Percentiles rank a stretch among this genome's conserved stretches.
phyloP scores from a whole-genome alignment of 2,113 vertebrate species.

The Alouatta palliata region DNA sequence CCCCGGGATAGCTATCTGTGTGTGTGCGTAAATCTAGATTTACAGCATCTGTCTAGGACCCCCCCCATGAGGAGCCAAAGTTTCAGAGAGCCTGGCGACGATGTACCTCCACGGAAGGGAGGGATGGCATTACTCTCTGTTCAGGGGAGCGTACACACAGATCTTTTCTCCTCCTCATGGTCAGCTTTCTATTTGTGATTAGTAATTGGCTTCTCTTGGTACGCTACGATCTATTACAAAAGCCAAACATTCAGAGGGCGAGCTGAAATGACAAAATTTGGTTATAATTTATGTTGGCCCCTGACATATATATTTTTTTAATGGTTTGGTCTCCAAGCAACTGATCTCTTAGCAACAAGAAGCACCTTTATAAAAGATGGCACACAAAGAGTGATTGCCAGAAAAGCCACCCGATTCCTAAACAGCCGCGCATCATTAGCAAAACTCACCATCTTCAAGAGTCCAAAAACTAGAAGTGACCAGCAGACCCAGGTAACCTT shows the following conservation, averaged over 20 bases:
- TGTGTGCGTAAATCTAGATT: background rate
- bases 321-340: conserved; percentile 88
- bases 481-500: conserved; percentile 84
- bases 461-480: conserved; percentile 76
- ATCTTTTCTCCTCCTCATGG: conserved; percentile 63
- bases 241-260: conserved; percentile 54
- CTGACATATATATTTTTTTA: conserved; percentile 82
- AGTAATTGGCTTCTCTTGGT: conserved; percentile 57
- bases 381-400: conserved; percentile 83
- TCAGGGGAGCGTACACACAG: conserved; percentile 46
- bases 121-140: conserved; percentile 18
- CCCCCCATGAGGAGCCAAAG: background rate
- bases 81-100: background rate
- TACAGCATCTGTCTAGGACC: background rate
- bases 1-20: background rate
- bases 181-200: conserved; percentile 72
- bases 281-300: conserved; percentile 81
- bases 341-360: conserved; percentile 91
- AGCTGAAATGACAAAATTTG: conserved; percentile 83
- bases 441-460: conserved; percentile 75
- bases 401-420: conserved; percentile 79
- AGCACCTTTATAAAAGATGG: conserved; percentile 90
- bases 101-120: background rate
- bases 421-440: conserved; percentile 77
- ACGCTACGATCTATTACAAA: conserved; percentile 74